Percentiles rank a stretch among this genome's conserved stretches.
Conservation (phyloP, 2,888 invertebrate species). For the Synergus laeviventris region DNA sequence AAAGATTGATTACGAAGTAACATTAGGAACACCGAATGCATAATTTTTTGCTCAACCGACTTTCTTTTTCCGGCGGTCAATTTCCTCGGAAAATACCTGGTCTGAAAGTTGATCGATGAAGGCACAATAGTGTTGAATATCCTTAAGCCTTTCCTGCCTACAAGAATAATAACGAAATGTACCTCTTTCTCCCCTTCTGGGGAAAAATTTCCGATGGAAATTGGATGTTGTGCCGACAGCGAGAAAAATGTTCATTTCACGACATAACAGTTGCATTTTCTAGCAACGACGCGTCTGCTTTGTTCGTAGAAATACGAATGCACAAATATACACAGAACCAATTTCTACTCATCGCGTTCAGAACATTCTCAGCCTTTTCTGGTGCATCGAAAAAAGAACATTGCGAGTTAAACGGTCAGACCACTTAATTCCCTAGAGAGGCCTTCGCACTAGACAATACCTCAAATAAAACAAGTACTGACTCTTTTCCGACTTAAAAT, state of each 20-base stretch:
- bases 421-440: slow-evolving; percentile 5
- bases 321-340: background rate
- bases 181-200: background rate
- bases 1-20: too few species aligned
- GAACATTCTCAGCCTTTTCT: slow-evolving; percentile 7
- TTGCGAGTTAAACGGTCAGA: background rate
- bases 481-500: background rate
- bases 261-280: slow-evolving; percentile 4
- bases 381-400: background rate
- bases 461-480: background rate
- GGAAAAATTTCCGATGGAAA: background rate
- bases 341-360: slow-evolving; percentile 8
- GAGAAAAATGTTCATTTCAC: slow-evolving; percentile 1
- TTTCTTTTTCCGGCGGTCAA: slow-evolving; percentile 14
- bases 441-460: slow-evolving; percentile 13
- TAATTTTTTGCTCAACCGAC: slow-evolving; percentile 25
- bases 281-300: background rate
- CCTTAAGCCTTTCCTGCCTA: background rate
- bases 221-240: background rate
- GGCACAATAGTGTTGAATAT: slow-evolving; percentile 18
- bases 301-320: background rate
- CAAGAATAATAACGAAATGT: background rate
- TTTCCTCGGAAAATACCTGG: slow-evolving; percentile 25
- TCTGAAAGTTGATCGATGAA: background rate
- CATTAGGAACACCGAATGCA: too few species aligned